These are phyloP conservation scores for Drosophila incognita DNA, from an alignment of 2,888 invertebrate species.

Conservation along the genomic window DNA sequence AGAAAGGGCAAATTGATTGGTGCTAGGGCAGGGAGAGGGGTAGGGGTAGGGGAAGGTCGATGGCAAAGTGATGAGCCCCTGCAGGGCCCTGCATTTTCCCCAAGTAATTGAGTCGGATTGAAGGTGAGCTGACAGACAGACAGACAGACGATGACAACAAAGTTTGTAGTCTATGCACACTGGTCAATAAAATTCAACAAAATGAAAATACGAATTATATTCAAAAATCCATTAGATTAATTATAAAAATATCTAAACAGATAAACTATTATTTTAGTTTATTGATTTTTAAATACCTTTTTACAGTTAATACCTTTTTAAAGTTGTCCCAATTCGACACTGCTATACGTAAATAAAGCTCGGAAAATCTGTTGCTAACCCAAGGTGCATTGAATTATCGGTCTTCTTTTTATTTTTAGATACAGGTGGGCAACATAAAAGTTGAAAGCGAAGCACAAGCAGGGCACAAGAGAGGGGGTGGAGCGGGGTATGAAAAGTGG, in stretches of 20 bases:
- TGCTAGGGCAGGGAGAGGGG: rapidly evolving
- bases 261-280: not conserved
- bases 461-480: not conserved
- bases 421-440: constrained; percentile 35
- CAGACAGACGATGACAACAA: constrained; percentile 34
- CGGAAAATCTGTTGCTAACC: not conserved
- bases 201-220: no score
- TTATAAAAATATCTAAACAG: not conserved
- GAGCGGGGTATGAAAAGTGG: no score
- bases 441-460: constrained; percentile 16
- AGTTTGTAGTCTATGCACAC: constrained; percentile 18
- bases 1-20: not conserved
- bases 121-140: constrained; percentile 56
- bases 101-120: constrained; percentile 63
- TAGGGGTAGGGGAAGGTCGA: no score
- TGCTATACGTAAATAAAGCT: not conserved
- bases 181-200: constrained; percentile 12
- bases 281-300: no score
- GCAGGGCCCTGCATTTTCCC: constrained; percentile 47
- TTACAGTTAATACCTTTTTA: no score
- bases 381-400: constrained; percentile 22
- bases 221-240: not conserved
- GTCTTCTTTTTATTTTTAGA: constrained; percentile 55
- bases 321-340: not conserved
- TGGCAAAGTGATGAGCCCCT: constrained; percentile 13